Conservation (phyloP, 1,140 invertebrate genomes). For the Drosophila nebulosa region DNA sequence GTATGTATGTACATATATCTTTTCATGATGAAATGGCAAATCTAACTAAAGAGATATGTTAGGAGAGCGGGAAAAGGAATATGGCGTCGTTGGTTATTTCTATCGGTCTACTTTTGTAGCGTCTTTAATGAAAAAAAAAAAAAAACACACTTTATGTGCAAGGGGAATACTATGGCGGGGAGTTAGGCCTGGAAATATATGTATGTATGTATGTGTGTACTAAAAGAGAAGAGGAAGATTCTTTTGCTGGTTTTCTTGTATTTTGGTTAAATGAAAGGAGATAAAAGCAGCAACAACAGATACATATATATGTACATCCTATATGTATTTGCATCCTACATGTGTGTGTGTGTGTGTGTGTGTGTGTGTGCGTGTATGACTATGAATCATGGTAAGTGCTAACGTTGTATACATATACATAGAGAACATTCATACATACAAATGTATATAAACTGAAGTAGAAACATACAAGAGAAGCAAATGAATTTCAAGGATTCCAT, state of each 20-base stretch:
- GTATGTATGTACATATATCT: too few relatives aligned
- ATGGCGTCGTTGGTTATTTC: too few relatives aligned
- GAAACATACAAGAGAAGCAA: slow-evolving; percentile 37
- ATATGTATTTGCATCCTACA: neutral
- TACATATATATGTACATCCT: slow-evolving; percentile 4
- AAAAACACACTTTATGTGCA: too few relatives aligned
- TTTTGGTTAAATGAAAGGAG: slow-evolving; percentile 19
- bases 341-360: slow-evolving; percentile 9
- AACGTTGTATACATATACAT: slow-evolving; percentile 25
- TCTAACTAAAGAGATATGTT: too few relatives aligned
- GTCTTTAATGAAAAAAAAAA: too few relatives aligned
- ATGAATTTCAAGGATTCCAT: slow-evolving; percentile 33
- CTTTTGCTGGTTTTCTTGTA: neutral
- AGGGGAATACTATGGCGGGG: neutral
- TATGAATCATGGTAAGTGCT: slow-evolving; percentile 74
- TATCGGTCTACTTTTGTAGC: too few relatives aligned
- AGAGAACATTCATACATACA: slow-evolving; percentile 19
- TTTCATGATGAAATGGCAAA: too few relatives aligned
- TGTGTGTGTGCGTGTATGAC: slow-evolving; percentile 31
- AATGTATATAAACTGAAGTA: slow-evolving; percentile 4
- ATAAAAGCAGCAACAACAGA: slow-evolving; percentile 28
- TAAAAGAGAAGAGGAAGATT: too few relatives aligned
- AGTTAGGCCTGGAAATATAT: neutral
- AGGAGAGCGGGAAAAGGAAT: too few relatives aligned
- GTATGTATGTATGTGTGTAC: neutral